Evolutionary conservation across 2,113 vertebrate genomes (phyloP), one percentile per base, ranked within the genome.

Genomic region (Meriones unguiculatus): DNA sequence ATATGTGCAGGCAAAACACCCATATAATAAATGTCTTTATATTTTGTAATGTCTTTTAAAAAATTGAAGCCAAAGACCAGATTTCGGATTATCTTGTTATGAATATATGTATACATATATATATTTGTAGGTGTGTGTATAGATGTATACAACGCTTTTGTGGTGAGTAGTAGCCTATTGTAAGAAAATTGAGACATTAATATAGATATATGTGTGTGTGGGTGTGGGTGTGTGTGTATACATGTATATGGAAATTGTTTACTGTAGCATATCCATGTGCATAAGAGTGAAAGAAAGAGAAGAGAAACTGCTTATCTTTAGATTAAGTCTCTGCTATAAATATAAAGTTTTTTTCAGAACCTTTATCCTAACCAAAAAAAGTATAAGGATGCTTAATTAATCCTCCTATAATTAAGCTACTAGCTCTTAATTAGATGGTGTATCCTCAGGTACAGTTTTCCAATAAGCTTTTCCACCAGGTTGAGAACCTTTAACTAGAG

Each of bases 281-380:
- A 6, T 84, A 76, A 78, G 84, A 25, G n/a, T 65, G 81, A 90
- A 87, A 70, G 69, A 90, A 87, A 41, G 75, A 10, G 62, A 13
- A 62, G 65, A 25, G 67, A 94, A 84, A 85, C n/a, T 62, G 62
- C 15, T 93, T 13, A 69, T 54, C 41, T 91, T 94, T 87, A 28
- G 65, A 9, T 94, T 94, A 85, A 75, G 32, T 87, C 28, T 86
- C 22, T 93, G 52, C 57, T 92, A 64, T 72, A 94, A 94, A 94
- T 85, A 28, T 88, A 89, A 84, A 57, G 57, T 12, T 57, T 57
- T 57, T 57, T 57, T 57, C 46, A 46, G 46, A 46, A 5, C 46
- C 24, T 87, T 95, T 91, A 91, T 82, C 85, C 64, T 95, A 90
- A 87, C 6, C 18, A 89, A 54, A 50, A 87, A 92, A 93, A 90